A percentile compares a stretch with the other conserved stretches of the same genome.
Conservation (phyloP, 2,888 invertebrate genomes). For the Drosophila meridionalis region DNA sequence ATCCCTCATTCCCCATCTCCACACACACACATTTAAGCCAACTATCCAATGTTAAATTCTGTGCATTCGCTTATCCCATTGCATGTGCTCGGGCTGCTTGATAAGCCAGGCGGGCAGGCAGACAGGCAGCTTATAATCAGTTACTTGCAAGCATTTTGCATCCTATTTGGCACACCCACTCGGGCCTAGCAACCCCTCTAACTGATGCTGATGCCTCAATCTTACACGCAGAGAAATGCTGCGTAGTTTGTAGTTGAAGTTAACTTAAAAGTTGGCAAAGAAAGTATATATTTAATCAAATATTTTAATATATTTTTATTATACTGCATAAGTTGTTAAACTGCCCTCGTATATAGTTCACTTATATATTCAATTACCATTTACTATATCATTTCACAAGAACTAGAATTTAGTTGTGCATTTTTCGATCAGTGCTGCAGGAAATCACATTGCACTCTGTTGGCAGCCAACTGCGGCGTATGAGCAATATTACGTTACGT, state of each 20-base stretch:
- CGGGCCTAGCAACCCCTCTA: not conserved
- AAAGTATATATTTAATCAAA: not conserved
- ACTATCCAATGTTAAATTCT: slow-evolving; percentile 17
- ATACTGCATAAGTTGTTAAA: not conserved
- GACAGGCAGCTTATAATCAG: slow-evolving; percentile 73
- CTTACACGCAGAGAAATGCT: slow-evolving; percentile 13
- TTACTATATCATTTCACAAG: not conserved
- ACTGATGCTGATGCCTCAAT: slow-evolving; percentile 8
- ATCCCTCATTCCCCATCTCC: not conserved
- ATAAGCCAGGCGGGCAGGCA: slow-evolving; percentile 33
- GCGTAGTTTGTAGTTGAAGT: not conserved
- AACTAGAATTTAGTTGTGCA: not conserved
- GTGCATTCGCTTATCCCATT: slow-evolving; percentile 33
- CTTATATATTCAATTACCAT: not conserved
- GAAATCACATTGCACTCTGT: slow-evolving; percentile 72
- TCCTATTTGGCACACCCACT: slow-evolving; percentile 53
- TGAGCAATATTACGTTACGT: slow-evolving; percentile 75
- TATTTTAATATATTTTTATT: not conserved
- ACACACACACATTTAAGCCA: not conserved
- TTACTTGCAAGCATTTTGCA: slow-evolving; percentile 83
- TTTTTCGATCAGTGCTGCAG: slow-evolving; percentile 30
- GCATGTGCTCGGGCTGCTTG: slow-evolving; percentile 29
- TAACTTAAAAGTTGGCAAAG: not conserved
- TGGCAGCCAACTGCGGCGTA: slow-evolving; percentile 66
- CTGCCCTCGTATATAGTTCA: not conserved